Percentiles rank a stretch among this genome's conserved stretches.
Evolutionary conservation across 2,888 invertebrate species (phyloP).

Genomic region (Athripsodes cinereus): DNA sequence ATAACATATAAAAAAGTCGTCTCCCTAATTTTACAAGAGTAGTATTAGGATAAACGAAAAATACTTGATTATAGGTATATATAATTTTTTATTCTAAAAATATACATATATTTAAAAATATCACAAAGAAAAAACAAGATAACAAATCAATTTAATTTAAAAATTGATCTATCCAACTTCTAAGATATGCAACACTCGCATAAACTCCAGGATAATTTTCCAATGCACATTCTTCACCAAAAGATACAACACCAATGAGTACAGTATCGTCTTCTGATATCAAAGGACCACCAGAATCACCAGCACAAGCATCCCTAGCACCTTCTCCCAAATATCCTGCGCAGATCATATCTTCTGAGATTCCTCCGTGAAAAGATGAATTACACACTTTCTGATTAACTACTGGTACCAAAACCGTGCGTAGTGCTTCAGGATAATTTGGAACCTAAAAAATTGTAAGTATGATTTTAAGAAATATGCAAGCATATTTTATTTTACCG

Average conservation of each 20-base stretch:
- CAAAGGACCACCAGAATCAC: constrained; percentile 57
- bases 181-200: constrained; percentile 43
- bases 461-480: too few relatives aligned
- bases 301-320: constrained; percentile 46
- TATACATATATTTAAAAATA: too few relatives aligned
- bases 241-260: constrained; percentile 45
- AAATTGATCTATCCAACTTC: constrained; percentile 43
- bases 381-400: constrained; percentile 39
- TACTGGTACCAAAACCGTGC: constrained; percentile 40
- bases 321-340: constrained; percentile 37
- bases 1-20: too few relatives aligned
- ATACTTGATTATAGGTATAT: too few relatives aligned
- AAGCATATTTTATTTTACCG: too few relatives aligned
- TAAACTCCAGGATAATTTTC: constrained; percentile 51
- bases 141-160: too few relatives aligned
- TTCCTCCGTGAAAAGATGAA: constrained; percentile 36
- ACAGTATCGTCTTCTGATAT: constrained; percentile 45
- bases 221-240: constrained; percentile 50
- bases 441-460: too few relatives aligned
- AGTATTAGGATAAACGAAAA: too few relatives aligned
- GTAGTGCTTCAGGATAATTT: constrained; percentile 36
- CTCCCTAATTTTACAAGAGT: too few relatives aligned
- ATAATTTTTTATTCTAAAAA: too few relatives aligned
- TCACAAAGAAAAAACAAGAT: too few relatives aligned
- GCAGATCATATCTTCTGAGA: constrained; percentile 44